Evolutionary conservation across 2,797 vertebrate species (phyloP), one percentile per base, ranked within the genome.

Genomic region (Steatocranus sp.): DNA sequence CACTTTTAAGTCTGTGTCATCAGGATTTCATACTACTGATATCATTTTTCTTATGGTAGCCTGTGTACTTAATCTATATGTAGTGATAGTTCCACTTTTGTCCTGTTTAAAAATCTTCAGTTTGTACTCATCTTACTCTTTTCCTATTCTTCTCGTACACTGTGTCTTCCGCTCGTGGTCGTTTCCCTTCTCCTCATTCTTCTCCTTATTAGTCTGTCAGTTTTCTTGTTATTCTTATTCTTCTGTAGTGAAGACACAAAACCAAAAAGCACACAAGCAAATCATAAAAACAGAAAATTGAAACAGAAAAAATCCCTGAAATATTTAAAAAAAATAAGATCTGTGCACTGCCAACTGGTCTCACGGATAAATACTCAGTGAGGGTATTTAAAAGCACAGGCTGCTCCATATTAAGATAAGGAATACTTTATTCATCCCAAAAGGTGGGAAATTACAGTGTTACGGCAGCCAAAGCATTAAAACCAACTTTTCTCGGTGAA

Each of bases 1-100:
- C 80, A 66, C 66, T 75, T 87, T 88, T 84, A 83, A 82, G 79
- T 87, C 86, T 83, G 82, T 23, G 34, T 83, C 70, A 76, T 76
- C 76, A 20, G 81, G 85, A 82, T 88, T 89, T 75, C 76, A 78
- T 58, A 50, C 50, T 15, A 14, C 75, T 82, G 63, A 80, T 70
- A 53, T 46, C 68, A 38, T 58, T 36, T 86, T 46, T 75, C 53
- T 27, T 20, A 81, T 68, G 17, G 43, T 34, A 20, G 6, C 25
- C 51, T 53, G 15, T 30, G 11, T 73, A 73, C 68, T 73, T 73
- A 73, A 73, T 30, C 25, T 48, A 30, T 48, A 48, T 48, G 0
- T 49, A 32, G 68, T 73, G 15, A 50, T 20, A 54, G 12, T 53
- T 73, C 3, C 70, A 10, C 18, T 51, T 83, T 76, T 78, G 38